phyloP scores from a whole-genome alignment of 2,113 vertebrate species.

The Dermatemys mawii region DNA sequence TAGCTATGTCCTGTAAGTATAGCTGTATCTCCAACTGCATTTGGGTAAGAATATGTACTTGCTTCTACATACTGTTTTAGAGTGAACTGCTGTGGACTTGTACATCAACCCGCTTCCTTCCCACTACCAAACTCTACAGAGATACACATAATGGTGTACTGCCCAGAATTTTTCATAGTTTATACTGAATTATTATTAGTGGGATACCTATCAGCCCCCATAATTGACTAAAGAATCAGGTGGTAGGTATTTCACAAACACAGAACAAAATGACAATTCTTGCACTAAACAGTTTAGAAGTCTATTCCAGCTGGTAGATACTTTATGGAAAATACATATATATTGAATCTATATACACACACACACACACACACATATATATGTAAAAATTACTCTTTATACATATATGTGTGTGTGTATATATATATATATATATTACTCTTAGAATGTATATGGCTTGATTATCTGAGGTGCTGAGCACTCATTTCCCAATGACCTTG shows the following conservation, averaged over 20 bases:
- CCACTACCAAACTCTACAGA: background rate
- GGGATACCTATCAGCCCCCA: background rate
- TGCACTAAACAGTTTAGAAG: background rate
- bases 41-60: background rate
- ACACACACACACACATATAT: too few relatives aligned
- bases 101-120: background rate
- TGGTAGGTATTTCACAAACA: background rate
- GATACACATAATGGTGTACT: background rate
- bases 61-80: background rate
- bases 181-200: background rate
- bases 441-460: background rate
- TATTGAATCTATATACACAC: too few relatives aligned
- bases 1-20: conserved; percentile 61
- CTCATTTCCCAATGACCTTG: background rate
- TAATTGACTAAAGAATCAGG: background rate
- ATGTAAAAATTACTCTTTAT: too few relatives aligned
- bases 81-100: background rate
- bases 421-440: too few relatives aligned
- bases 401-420: too few relatives aligned
- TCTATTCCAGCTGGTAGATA: background rate
- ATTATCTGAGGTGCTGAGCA: background rate
- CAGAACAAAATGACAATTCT: background rate
- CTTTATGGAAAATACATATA: background rate
- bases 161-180: background rate
- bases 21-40: conserved; percentile 44